These are phyloP conservation scores for Otolemur crassicaudatus DNA, from an alignment of 2,797 vertebrate species.

Conservation along the genomic window DNA sequence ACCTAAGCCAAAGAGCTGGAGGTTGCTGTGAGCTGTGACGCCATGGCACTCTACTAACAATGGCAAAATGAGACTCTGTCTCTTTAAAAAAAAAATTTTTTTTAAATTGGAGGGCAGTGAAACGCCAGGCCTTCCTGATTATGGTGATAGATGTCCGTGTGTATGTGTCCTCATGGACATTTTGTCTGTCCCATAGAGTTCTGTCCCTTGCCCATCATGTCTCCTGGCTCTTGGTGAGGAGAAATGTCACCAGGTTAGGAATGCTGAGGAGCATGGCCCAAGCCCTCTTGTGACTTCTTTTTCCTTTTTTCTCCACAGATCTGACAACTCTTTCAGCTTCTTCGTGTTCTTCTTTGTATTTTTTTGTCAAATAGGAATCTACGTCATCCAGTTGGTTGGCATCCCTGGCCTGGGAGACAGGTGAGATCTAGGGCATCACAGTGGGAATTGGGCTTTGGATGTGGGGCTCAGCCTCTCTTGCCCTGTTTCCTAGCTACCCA, in stretches of 20 bases:
- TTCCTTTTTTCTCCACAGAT: slow-evolving; percentile 87
- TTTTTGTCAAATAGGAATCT: slow-evolving; percentile 95
- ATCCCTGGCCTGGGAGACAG: slow-evolving; percentile 96
- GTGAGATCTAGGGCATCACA: slow-evolving; percentile 86
- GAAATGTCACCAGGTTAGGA: neutral
- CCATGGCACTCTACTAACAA: too few relatives aligned
- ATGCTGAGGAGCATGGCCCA: neutral
- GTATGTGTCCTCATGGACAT: neutral
- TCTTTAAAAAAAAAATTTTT: neutral
- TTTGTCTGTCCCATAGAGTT: neutral
- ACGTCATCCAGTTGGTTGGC: slow-evolving; percentile 95
- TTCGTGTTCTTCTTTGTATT: slow-evolving; percentile 99
- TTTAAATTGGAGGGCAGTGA: neutral
- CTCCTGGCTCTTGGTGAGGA: neutral
- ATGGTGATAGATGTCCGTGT: neutral
- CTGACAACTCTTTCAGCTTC: slow-evolving; percentile 99
- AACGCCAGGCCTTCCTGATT: neutral
- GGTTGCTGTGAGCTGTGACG: too few relatives aligned
- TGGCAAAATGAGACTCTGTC: too few relatives aligned
- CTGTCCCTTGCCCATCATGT: neutral
- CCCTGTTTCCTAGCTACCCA: accelerated
- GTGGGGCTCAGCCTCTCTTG: neutral
- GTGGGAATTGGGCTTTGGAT: neutral
- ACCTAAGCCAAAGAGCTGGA: too few relatives aligned
- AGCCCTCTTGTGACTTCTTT: neutral